Base-by-base conservation (phyloP, 2,113 vertebrate genomes). In the Poeciliopsis turrubarensis region DNA sequence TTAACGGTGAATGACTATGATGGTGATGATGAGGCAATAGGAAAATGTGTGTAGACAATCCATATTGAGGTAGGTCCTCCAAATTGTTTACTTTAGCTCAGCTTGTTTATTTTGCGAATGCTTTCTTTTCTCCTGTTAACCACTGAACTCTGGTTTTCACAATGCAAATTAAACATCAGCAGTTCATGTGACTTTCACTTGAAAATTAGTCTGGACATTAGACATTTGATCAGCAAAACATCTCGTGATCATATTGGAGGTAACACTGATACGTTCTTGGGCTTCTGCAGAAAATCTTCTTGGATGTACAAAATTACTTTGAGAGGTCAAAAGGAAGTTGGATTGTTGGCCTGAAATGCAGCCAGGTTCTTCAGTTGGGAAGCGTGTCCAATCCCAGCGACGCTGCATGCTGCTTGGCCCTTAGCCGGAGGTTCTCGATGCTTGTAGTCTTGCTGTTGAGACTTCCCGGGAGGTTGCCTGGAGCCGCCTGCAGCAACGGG, bases 381-480 rank as follows among this genome's bases (percentile, higher is more conserved):
- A 97, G 94, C 0, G 96, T 96, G 89, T 99, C 98, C 65, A 99
- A 89, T 81, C 98, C 98, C 85, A 99, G 94, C 17, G 97, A 99
- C 0, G 98, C 98, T 0, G 98, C 97, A 0, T 99, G 98, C 90
- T 99, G 98, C 94, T 99, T 99, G 57, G 98, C 98, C 84, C 98
- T 94, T 75, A 99, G 95, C 79, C 98, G 94, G 65, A 99, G 96
- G 91, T 99, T 99, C 92, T 99, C 98, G 1, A 99, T 99, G 92
- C 98, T 99, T 0, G 97, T 98, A 1, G 97, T 99, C 95, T 99
- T 99, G 96, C 98, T 99, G 96, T 98, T 99, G 92, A 98, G 95
- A 75, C 89, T 92, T 25, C 86, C 91, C 0, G 96, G 95, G 5
- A 96, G 94, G 72, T 91, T 87, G 2, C 95, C 95, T 15, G 97